Conservation (phyloP, 1,140 invertebrate species). For the Oppia nitens region DNA sequence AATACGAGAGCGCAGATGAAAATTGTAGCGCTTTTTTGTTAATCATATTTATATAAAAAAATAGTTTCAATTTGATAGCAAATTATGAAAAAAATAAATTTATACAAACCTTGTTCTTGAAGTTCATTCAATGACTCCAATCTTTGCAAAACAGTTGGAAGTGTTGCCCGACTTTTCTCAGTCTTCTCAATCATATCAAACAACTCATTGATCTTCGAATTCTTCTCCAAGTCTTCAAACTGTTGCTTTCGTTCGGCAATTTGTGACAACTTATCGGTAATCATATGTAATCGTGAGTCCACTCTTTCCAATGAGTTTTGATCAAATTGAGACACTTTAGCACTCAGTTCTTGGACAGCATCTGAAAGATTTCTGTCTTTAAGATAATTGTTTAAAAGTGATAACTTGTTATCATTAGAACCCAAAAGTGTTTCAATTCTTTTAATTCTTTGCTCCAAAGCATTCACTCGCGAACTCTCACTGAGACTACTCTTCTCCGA, state of each 20-base stretch:
- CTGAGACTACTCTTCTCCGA: constrained; percentile 45
- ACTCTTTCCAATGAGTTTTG: constrained; percentile 59
- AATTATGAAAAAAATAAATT: neutral
- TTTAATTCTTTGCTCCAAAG: constrained; percentile 52
- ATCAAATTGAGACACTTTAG: constrained; percentile 58
- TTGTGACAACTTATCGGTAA: constrained; percentile 55
- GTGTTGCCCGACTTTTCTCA: constrained; percentile 50
- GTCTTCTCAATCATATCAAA: constrained; percentile 71
- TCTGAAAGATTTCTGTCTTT: constrained; percentile 20
- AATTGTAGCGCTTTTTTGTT: neutral
- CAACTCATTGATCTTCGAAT: constrained; percentile 60
- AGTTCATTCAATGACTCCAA: constrained; percentile 63
- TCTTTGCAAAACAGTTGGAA: constrained; percentile 63
- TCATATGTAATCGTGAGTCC: constrained; percentile 50
- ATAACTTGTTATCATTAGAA: constrained; percentile 34
- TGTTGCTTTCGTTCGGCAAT: constrained; percentile 47
- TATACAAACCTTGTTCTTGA: constrained; percentile 57
- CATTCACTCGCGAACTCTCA: constrained; percentile 46
- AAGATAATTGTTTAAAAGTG: constrained; percentile 19
- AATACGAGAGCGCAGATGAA: neutral
- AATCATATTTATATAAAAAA: neutral
- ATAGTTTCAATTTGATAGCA: neutral
- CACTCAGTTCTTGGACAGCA: constrained; percentile 51
- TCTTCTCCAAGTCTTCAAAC: constrained; percentile 51
- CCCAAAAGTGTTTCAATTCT: constrained; percentile 55